These are phyloP conservation scores for Ochotona princeps DNA, from an alignment of 2,113 vertebrate genomes.

Conservation along the genomic window DNA sequence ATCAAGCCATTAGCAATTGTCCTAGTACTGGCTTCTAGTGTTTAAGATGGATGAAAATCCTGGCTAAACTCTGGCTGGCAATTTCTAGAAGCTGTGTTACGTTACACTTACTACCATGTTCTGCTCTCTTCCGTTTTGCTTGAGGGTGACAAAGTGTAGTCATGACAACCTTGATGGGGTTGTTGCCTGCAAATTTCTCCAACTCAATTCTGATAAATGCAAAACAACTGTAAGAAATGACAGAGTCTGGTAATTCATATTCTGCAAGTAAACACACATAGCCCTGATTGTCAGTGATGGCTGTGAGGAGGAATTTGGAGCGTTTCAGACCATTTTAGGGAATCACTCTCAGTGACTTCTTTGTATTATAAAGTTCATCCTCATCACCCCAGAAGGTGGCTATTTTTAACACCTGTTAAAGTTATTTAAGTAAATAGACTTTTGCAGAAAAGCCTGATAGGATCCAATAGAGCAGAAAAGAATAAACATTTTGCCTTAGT, in stretches of 20 bases:
- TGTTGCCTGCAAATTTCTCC: background rate
- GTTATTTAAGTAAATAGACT: background rate
- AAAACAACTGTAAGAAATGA: background rate
- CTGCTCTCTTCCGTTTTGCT: background rate
- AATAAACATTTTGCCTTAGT: background rate
- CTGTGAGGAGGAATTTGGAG: background rate
- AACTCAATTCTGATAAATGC: background rate
- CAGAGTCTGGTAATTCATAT: background rate
- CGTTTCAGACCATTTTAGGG: background rate
- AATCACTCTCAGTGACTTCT: background rate
- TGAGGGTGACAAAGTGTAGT: background rate
- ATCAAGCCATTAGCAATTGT: background rate
- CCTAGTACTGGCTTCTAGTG: background rate
- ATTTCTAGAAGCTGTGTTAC: conserved; percentile 9
- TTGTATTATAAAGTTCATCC: background rate
- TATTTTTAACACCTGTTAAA: background rate
- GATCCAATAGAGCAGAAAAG: background rate
- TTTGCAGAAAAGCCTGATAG: background rate
- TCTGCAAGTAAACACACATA: background rate
- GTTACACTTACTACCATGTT: background rate
- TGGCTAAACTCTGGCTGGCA: background rate
- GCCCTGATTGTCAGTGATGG: background rate
- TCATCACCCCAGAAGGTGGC: background rate
- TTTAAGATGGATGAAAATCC: background rate
- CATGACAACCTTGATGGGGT: background rate